Percentiles rank a stretch among this genome's conserved stretches.
Conservation (phyloP, 2,797 vertebrate genomes). For the Holocentrus rufus region DNA sequence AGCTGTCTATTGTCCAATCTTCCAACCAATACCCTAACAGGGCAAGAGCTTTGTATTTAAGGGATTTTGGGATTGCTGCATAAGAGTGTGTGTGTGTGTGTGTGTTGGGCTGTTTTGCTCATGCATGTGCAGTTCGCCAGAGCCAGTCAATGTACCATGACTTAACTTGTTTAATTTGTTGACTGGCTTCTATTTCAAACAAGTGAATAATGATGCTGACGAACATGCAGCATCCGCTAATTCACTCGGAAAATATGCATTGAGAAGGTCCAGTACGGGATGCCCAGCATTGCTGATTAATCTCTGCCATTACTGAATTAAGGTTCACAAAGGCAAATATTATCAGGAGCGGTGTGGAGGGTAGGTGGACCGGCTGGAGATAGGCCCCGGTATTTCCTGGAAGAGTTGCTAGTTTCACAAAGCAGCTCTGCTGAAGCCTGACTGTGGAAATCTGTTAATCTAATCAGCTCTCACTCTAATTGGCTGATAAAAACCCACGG, state of each 20-base stretch:
- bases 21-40: constrained; percentile 50
- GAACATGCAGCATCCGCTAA: no score
- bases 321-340: constrained; percentile 40
- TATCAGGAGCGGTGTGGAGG: not conserved
- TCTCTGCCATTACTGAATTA: not conserved
- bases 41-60: constrained; percentile 61
- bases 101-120: constrained; percentile 1
- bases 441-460: constrained; percentile 57
- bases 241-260: no score
- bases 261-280: not conserved
- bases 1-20: constrained; percentile 71
- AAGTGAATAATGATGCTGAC: not conserved
- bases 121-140: no score
- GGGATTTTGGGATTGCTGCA: constrained; percentile 65
- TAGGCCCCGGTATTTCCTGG: constrained; percentile 50
- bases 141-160: not conserved
- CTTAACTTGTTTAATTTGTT: not conserved
- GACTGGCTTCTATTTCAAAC: not conserved
- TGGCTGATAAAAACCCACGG: constrained; percentile 35
- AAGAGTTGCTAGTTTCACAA: constrained; percentile 44
- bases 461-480: constrained; percentile 41
- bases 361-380: constrained; percentile 27
- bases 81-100: not conserved
- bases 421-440: constrained; percentile 32
- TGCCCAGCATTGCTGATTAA: not conserved